These are phyloP conservation scores for Plutomurus gul DNA, from an alignment of 1,140 invertebrate genomes.

Conservation along the genomic window DNA sequence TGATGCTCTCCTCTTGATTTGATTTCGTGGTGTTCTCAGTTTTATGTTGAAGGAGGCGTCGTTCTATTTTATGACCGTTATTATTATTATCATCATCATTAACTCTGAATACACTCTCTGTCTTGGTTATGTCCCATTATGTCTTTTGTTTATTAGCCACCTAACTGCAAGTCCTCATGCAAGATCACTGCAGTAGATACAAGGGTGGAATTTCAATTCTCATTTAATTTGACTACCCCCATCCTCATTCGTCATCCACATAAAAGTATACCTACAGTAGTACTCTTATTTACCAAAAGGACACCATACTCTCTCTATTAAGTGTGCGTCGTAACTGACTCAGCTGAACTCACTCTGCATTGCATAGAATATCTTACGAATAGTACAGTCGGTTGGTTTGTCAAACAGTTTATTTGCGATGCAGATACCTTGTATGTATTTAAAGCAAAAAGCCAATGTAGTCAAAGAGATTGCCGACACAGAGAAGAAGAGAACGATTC, in stretches of 20 bases:
- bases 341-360: too few relatives aligned
- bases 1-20: conserved; percentile 9
- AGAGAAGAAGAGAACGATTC: background rate
- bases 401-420: too few relatives aligned
- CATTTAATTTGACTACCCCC: background rate
- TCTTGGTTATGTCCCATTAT: background rate
- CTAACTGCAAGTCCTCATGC: background rate
- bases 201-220: background rate
- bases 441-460: too few relatives aligned
- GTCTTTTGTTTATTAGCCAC: background rate
- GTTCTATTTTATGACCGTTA: conserved; percentile 21
- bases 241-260: background rate
- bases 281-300: too few relatives aligned
- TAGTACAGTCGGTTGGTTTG: too few relatives aligned
- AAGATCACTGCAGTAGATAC: background rate
- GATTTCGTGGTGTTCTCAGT: background rate
- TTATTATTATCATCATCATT: conserved; percentile 1
- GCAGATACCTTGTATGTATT: too few relatives aligned
- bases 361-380: too few relatives aligned
- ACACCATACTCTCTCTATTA: too few relatives aligned
- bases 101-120: conserved; percentile 1
- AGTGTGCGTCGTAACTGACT: background rate
- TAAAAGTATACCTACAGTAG: too few relatives aligned
- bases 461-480: conserved; percentile 24
- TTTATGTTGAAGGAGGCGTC: background rate